phyloP scores from a whole-genome alignment of 2,113 vertebrate genomes.

The Odocoileus virginianus region DNA sequence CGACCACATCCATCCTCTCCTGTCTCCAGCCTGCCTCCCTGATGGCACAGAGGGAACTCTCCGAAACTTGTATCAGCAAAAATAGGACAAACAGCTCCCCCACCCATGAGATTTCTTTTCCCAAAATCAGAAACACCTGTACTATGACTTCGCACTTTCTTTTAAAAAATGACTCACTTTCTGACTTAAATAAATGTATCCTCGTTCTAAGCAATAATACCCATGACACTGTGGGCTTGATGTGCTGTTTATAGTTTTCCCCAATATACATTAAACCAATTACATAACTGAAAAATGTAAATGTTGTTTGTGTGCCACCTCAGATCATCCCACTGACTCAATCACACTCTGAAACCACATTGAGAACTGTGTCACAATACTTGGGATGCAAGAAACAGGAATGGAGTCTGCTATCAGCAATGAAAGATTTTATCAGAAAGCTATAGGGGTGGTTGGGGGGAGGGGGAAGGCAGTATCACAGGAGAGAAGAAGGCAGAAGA shows the following conservation, averaged over 20 bases:
- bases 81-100: not conserved
- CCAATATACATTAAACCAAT: conserved; percentile 12
- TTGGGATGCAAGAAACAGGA: not conserved
- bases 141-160: not conserved
- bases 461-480: not conserved
- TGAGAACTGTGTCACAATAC: not conserved
- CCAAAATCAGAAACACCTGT: not conserved
- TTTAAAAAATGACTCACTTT: conserved; percentile 11
- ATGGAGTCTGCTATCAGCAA: not conserved
- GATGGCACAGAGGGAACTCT: not conserved
- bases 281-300: conserved; percentile 7
- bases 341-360: not conserved
- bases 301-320: not conserved
- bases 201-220: not conserved
- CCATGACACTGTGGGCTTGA: conserved; percentile 24
- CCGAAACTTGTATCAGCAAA: not conserved
- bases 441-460: not conserved
- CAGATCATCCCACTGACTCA: not conserved
- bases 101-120: not conserved
- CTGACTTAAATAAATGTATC: not conserved
- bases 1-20: not conserved
- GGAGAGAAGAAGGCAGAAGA: not conserved
- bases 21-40: not conserved
- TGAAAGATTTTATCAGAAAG: not conserved
- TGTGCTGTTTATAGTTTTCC: conserved; percentile 28